phyloP scores from a whole-genome alignment of 1,140 invertebrate genomes.

The Sarcophaga peregrina region DNA sequence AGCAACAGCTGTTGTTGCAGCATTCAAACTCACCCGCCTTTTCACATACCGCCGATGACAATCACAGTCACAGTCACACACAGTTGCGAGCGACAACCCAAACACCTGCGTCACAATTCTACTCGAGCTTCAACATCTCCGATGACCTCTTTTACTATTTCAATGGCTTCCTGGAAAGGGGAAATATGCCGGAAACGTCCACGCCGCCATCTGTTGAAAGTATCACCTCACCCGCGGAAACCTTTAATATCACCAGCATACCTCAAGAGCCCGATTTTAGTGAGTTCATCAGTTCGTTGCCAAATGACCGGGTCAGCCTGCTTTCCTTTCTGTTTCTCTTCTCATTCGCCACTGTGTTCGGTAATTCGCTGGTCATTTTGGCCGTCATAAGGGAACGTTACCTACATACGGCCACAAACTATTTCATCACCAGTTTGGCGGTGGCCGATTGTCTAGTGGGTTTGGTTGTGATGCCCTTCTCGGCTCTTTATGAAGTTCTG shows the following conservation, averaged over 20 bases:
- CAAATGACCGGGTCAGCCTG: conserved; percentile 80
- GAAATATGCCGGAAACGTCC: conserved; percentile 12
- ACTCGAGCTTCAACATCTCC: conserved; percentile 62
- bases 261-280: conserved; percentile 60
- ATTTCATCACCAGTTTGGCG: conserved; percentile 96
- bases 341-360: conserved; percentile 93
- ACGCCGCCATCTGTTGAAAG: conserved; percentile 3
- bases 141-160: conserved; percentile 63
- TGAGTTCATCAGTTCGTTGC: conserved; percentile 68
- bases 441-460: conserved; percentile 97
- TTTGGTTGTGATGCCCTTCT: conserved; percentile 97
- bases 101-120: conserved; percentile 53
- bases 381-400: conserved; percentile 91
- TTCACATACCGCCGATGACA: conserved; percentile 32
- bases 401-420: conserved; percentile 95
- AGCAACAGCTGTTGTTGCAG: conserved; percentile 46
- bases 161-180: conserved; percentile 54
- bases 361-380: conserved; percentile 95
- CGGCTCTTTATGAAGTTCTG: conserved; percentile 85
- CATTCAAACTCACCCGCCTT: conserved; percentile 40
- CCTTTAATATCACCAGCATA: conserved; percentile 53
- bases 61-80: conserved; percentile 23
- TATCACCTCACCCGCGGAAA: conserved; percentile 35
- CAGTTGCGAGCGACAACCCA: conserved; percentile 28
- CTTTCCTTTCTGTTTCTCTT: conserved; percentile 89